phyloP scores from a whole-genome alignment of 2,888 invertebrate species.

The Hypselothyrea guttata region DNA sequence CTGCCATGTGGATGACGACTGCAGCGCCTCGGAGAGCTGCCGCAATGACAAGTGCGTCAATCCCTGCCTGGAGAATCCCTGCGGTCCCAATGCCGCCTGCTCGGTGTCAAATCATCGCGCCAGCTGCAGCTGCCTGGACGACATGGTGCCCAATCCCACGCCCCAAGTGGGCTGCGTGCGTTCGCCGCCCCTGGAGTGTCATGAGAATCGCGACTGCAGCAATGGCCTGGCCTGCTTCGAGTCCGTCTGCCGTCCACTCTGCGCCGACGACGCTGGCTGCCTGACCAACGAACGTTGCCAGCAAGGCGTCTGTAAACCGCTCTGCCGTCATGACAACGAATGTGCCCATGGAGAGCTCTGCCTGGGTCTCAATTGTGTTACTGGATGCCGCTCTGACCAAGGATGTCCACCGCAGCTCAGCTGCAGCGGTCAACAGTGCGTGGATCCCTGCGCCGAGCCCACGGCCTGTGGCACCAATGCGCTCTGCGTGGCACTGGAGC shows the following conservation, averaged over 20 bases:
- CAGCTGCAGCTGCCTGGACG: slow-evolving; percentile 89
- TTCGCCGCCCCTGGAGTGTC: slow-evolving; percentile 89
- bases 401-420: slow-evolving; percentile 88
- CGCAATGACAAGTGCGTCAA: slow-evolving; percentile 90
- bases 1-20: slow-evolving; percentile 93
- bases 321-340: slow-evolving; percentile 92
- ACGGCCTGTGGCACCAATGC: slow-evolving; percentile 94
- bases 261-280: slow-evolving; percentile 89
- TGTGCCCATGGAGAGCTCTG: slow-evolving; percentile 94
- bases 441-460: slow-evolving; percentile 89
- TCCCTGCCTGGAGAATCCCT: slow-evolving; percentile 89
- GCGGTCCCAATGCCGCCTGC: slow-evolving; percentile 93
- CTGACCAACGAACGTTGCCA: slow-evolving; percentile 88
- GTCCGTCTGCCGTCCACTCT: slow-evolving; percentile 89
- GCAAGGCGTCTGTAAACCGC: slow-evolving; percentile 91
- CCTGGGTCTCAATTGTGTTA: slow-evolving; percentile 89
- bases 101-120: slow-evolving; percentile 91
- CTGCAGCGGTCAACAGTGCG: slow-evolving; percentile 91
- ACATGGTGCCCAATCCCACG: slow-evolving; percentile 93
- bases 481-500: slow-evolving; percentile 87
- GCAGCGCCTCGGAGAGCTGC: slow-evolving; percentile 92
- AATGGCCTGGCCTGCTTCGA: slow-evolving; percentile 88
- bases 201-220: slow-evolving; percentile 89
- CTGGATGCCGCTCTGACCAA: slow-evolving; percentile 91
- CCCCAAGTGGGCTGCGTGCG: slow-evolving; percentile 94